These are phyloP conservation scores for Tenualosa thibaudeaui DNA, from an alignment of 2,797 vertebrate species.

Conservation along the genomic window DNA sequence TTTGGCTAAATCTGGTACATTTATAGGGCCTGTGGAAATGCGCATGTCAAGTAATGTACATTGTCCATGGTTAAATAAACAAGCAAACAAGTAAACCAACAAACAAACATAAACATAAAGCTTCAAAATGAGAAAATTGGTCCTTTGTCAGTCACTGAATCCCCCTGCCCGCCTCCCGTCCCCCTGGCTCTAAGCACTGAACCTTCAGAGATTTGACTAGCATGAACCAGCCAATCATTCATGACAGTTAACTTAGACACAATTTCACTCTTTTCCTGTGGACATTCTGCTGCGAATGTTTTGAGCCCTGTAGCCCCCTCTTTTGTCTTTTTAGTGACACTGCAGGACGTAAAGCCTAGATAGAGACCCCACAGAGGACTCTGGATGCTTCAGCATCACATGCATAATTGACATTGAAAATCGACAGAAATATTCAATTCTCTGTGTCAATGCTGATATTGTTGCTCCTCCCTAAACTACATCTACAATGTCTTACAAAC, in stretches of 20 bases:
- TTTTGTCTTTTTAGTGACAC: neutral
- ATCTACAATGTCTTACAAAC: neutral
- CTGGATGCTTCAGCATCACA: neutral
- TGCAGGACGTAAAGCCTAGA: neutral
- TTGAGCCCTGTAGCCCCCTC: conserved; percentile 4
- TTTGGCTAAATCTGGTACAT: too few relatives aligned
- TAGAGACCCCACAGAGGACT: neutral
- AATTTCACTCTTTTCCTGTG: neutral
- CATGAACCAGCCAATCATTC: too few relatives aligned
- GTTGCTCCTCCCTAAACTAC: neutral
- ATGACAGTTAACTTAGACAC: too few relatives aligned
- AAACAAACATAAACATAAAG: too few relatives aligned
- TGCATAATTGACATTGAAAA: neutral
- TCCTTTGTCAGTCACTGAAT: neutral
- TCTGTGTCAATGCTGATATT: neutral
- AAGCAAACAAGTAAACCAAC: too few relatives aligned
- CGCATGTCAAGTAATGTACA: too few relatives aligned
- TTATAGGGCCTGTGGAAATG: too few relatives aligned
- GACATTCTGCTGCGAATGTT: neutral
- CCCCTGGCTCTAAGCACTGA: too few relatives aligned
- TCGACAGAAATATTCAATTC: neutral
- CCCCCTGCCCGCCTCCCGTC: too few relatives aligned
- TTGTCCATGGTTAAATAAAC: too few relatives aligned
- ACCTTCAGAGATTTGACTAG: too few relatives aligned
- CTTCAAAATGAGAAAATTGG: neutral